phyloP scores from a whole-genome alignment of 2,113 vertebrate genomes.

The Sinocyclocheilus anophthalmus region DNA sequence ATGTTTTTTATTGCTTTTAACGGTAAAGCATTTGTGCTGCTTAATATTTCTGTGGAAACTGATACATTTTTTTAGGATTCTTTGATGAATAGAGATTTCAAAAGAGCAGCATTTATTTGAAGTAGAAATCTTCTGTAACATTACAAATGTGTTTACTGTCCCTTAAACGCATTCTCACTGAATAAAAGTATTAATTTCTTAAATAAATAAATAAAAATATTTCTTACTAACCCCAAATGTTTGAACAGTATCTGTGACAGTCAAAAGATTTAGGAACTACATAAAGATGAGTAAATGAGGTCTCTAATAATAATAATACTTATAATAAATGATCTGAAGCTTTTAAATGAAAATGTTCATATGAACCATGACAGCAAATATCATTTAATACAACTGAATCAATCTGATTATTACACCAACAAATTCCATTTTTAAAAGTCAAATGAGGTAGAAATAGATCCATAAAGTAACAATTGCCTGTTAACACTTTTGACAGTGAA shows the following conservation, averaged over 20 bases:
- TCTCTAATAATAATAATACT: neutral
- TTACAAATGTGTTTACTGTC: neutral
- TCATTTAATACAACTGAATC: neutral
- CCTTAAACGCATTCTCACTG: neutral
- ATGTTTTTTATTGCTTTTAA: neutral
- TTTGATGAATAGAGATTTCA: too few relatives aligned
- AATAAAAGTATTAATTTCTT: too few relatives aligned
- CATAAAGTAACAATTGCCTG: neutral
- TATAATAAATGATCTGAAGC: neutral
- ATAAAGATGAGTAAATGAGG: neutral
- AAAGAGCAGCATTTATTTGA: too few relatives aligned
- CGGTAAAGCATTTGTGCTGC: neutral
- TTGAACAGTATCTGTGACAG: neutral
- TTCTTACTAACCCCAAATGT: neutral
- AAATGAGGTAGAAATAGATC: neutral
- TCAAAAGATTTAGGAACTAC: neutral
- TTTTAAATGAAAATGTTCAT: neutral
- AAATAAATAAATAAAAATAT: too few relatives aligned
- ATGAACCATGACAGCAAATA: neutral
- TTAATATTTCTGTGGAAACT: neutral
- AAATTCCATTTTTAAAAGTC: neutral
- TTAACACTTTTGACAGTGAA: neutral
- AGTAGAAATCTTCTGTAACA: neutral
- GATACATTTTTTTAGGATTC: neutral
- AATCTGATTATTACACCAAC: neutral